These are phyloP conservation scores for Beroe forskalii DNA, from an alignment of 37 sponge, comb jelly and placozoan genomes.

Conservation along the genomic window DNA sequence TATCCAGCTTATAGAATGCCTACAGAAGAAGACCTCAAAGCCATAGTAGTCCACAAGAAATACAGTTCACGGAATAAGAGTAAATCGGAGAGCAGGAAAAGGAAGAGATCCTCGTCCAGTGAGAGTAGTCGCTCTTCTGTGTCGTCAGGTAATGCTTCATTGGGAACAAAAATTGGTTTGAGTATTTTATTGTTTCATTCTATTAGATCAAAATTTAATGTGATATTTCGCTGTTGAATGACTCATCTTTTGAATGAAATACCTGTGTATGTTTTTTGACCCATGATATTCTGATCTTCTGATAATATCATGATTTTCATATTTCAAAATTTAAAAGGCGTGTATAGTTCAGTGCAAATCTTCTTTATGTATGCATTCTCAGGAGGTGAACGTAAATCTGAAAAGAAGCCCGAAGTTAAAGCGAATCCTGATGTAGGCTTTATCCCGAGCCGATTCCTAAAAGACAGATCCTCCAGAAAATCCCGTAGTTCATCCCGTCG, in stretches of 20 bases:
- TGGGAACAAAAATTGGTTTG: no score
- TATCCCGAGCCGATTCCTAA: slow-evolving; percentile 29
- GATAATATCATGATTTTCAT: no score
- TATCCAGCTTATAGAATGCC: slow-evolving; percentile 19
- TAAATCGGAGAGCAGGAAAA: not conserved
- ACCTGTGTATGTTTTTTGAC: no score
- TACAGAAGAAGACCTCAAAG: slow-evolving; percentile 48
- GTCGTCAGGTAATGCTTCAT: not conserved
- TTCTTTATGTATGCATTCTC: no score
- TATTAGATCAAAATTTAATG: no score
- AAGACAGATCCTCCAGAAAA: not conserved
- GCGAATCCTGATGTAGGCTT: slow-evolving; percentile 12
- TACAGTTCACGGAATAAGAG: not conserved
- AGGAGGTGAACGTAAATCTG: not conserved
- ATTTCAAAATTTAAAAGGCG: no score
- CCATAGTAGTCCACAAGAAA: slow-evolving; percentile 38
- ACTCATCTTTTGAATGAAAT: no score
- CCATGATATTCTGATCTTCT: no score
- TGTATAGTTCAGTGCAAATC: no score
- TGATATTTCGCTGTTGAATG: no score
- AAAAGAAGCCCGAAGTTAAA: not conserved
- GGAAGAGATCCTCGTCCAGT: not conserved
- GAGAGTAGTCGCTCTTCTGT: not conserved
- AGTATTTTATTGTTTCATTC: no score
- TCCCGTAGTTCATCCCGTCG: slow-evolving; percentile 21